These are phyloP conservation scores for Dicrostonyx torquatus DNA, from an alignment of 2,797 vertebrate genomes.

Conservation along the genomic window DNA sequence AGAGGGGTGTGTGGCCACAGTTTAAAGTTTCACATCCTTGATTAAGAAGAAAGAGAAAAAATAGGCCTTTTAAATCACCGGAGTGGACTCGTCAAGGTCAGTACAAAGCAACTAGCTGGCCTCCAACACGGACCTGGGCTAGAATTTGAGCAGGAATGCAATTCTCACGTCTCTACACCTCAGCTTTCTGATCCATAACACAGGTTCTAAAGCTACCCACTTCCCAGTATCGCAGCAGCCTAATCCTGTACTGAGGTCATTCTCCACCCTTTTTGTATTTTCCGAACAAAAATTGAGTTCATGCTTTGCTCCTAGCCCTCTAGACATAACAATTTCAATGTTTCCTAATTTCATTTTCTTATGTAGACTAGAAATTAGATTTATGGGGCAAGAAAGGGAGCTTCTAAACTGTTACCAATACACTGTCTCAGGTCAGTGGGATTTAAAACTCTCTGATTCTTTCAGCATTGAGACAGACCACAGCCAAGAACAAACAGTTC, in stretches of 20 bases:
- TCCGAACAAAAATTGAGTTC: slow-evolving; percentile 33
- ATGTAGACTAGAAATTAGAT: slow-evolving; percentile 35
- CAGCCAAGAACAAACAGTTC: not conserved
- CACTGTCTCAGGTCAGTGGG: not conserved
- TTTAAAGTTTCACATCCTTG: slow-evolving; percentile 46
- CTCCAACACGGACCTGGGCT: not conserved
- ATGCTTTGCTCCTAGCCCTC: not conserved
- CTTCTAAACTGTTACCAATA: not conserved
- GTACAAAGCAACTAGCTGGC: not conserved
- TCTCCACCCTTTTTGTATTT: not conserved
- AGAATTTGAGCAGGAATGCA: not conserved
- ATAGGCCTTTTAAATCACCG: slow-evolving; percentile 45
- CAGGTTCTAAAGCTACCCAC: not conserved
- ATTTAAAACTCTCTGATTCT: slow-evolving; percentile 50
- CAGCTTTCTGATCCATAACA: not conserved
- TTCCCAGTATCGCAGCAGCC: not conserved
- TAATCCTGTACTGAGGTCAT: not conserved
- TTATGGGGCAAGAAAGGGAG: not conserved
- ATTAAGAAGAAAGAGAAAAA: not conserved
- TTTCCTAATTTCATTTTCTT: slow-evolving; percentile 47
- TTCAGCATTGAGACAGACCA: not conserved
- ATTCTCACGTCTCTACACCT: not conserved
- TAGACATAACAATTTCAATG: not conserved
- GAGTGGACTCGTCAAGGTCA: not conserved
- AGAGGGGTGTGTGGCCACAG: not conserved